Conservation (phyloP, 2,113 vertebrate genomes). For the Acinonyx jubatus region DNA sequence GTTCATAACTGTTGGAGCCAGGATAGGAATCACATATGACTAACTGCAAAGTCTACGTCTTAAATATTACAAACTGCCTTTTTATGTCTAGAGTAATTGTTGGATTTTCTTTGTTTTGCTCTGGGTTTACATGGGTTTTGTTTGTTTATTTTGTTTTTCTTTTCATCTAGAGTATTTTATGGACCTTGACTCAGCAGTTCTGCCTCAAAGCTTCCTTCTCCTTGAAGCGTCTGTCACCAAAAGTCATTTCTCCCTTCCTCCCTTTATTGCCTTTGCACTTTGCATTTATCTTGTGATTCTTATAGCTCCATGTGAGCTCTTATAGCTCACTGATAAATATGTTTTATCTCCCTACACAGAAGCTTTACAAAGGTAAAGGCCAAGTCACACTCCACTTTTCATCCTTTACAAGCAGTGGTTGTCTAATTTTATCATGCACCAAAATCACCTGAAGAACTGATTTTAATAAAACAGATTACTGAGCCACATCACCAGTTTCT, state of each 20-base stretch:
- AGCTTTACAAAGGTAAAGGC: not conserved
- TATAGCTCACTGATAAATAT: not conserved
- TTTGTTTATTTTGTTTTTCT: slow-evolving; percentile 38
- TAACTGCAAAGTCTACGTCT: slow-evolving; percentile 6
- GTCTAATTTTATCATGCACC: not conserved
- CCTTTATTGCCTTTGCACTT: not conserved
- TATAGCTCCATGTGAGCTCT: not conserved
- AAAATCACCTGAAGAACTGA: not conserved
- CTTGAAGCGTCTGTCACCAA: not conserved
- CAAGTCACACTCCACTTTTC: not conserved
- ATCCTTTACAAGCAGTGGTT: not conserved
- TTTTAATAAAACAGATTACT: not conserved
- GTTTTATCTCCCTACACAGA: not conserved
- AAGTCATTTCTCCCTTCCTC: not conserved
- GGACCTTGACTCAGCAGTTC: slow-evolving; percentile 44
- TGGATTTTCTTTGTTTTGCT: slow-evolving; percentile 48
- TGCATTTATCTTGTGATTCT: not conserved
- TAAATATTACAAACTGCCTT: not conserved
- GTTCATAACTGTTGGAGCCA: not conserved
- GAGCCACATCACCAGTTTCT: not conserved
- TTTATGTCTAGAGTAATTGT: not conserved
- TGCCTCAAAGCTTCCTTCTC: slow-evolving; percentile 32
- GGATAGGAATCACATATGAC: not conserved
- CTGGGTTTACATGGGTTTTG: not conserved
- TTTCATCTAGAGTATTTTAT: slow-evolving; percentile 29